Evolutionary conservation across 2,113 vertebrate genomes (phyloP).

Genomic region (Sakesphorus luctuosus): DNA sequence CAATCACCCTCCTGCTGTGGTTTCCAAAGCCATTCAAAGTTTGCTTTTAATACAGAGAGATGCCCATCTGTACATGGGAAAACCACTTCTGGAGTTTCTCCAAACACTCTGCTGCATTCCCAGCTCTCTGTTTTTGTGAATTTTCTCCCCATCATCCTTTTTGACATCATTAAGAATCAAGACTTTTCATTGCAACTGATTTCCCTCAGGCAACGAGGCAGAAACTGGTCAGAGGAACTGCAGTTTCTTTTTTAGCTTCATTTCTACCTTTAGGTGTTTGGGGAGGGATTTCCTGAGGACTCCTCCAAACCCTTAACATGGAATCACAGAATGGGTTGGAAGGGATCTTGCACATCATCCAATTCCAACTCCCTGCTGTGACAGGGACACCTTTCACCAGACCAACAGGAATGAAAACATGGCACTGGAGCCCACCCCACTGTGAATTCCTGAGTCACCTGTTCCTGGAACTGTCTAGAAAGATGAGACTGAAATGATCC

Average conservation of each 20-base stretch:
- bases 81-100: neutral
- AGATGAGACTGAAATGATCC: neutral
- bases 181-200: neutral
- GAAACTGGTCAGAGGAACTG: neutral
- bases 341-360: neutral
- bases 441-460: too few species aligned
- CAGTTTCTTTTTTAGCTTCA: neutral
- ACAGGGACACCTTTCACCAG: neutral
- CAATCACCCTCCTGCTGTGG: neutral
- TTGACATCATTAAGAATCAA: neutral
- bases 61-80: neutral
- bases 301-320: neutral
- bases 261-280: neutral
- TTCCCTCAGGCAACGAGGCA: neutral
- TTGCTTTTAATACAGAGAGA: neutral
- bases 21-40: neutral
- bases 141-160: neutral
- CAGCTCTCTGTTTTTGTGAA: neutral
- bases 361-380: neutral
- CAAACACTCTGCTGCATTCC: neutral
- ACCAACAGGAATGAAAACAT: neutral
- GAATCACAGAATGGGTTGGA: neutral
- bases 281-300: neutral
- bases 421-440: neutral
- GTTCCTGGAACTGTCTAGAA: neutral